Percentiles rank a stretch among this genome's conserved stretches.
phyloP scores from a whole-genome alignment of 2,113 vertebrate genomes.

The Struthio camelus region DNA sequence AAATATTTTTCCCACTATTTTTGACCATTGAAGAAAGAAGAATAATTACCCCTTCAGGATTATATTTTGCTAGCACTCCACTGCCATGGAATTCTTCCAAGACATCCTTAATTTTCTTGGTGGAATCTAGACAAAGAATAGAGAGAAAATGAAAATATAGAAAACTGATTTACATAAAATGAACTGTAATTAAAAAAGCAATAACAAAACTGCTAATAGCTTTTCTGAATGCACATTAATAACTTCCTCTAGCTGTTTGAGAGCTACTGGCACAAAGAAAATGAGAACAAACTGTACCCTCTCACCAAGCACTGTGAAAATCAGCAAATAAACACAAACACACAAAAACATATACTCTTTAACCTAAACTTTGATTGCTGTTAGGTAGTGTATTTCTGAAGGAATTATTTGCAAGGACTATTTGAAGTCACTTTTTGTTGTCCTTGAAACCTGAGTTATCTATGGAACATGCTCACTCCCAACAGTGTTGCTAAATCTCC shows the following conservation, averaged over 20 bases:
- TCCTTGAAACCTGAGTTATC: not conserved
- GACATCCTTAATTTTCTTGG: conserved; percentile 95
- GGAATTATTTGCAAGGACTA: not conserved
- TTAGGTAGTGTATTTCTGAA: not conserved
- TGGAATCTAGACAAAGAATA: conserved; percentile 83
- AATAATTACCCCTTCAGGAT: conserved; percentile 90
- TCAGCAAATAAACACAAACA: not conserved
- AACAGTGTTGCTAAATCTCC: not conserved
- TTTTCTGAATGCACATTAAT: not conserved
- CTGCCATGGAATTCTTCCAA: conserved; percentile 94
- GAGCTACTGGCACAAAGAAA: conserved; percentile 1
- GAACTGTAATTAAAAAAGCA: conserved; percentile 9
- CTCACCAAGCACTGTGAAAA: not conserved
- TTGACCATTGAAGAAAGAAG: conserved; percentile 25
- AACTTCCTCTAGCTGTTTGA: conserved; percentile 10
- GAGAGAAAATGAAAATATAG: conserved; percentile 33
- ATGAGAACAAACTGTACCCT: not conserved
- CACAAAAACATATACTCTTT: not conserved
- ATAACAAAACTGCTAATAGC: not conserved
- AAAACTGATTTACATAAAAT: not conserved
- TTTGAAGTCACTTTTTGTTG: not conserved
- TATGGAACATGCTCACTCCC: not conserved
- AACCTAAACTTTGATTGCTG: not conserved
- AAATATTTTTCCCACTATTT: not conserved
- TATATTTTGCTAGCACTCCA: conserved; percentile 92